These are phyloP conservation scores for Apolygus lucorum DNA, from an alignment of 1,140 invertebrate species.

Conservation along the genomic window DNA sequence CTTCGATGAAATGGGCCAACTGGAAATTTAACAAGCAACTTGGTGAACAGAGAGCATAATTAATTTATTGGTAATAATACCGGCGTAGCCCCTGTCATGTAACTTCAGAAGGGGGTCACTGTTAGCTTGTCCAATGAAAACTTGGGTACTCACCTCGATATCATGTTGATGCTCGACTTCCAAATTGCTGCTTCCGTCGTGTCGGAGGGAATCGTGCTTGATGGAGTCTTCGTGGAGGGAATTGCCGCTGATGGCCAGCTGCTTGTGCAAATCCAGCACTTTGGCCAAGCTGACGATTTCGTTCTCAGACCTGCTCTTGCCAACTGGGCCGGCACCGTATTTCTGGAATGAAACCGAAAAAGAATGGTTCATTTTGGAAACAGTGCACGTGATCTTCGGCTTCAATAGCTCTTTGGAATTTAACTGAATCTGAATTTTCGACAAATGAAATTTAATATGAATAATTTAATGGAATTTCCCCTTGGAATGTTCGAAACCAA, in stretches of 20 bases:
- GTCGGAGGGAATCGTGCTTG: not conserved
- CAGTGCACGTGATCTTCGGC: no score
- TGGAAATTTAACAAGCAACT: slow-evolving; percentile 35
- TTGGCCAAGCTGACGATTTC: slow-evolving; percentile 52
- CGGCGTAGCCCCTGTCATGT: no score
- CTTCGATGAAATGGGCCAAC: slow-evolving; percentile 62
- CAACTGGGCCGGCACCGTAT: not conserved
- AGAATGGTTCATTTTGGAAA: no score
- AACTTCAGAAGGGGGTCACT: no score
- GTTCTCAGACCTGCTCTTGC: not conserved
- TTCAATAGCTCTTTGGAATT: no score
- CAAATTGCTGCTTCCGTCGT: slow-evolving; percentile 24
- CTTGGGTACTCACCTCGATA: slow-evolving; percentile 45
- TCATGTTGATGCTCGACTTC: slow-evolving; percentile 44
- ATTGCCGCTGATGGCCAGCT: slow-evolving; percentile 55
- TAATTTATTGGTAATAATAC: slow-evolving; percentile 2
- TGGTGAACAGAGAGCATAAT: not conserved
- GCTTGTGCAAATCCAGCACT: slow-evolving; percentile 63
- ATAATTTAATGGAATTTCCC: no score
- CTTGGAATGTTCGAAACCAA: no score
- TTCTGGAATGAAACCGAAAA: not conserved
- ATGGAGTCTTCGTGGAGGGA: slow-evolving; percentile 46
- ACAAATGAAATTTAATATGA: no score
- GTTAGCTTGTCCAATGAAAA: no score
- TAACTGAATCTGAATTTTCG: no score